Evolutionary conservation across 2,113 vertebrate genomes (phyloP).

Genomic region (Tenrec ecaudatus): DNA sequence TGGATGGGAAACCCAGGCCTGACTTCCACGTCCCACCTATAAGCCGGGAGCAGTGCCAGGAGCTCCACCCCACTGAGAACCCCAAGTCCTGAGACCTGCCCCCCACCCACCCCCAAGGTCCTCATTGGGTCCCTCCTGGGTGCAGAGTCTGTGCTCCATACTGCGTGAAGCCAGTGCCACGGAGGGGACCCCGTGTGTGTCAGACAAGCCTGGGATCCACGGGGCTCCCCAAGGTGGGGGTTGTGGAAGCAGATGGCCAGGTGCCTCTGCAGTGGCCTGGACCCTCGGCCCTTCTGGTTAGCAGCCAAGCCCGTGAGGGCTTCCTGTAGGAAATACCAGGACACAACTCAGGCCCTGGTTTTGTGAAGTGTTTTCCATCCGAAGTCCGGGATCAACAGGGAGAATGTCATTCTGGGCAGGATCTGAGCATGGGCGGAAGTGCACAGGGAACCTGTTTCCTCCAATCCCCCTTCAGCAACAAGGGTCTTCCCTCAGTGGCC

Average conservation of each 20-base stretch:
- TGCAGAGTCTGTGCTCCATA: background rate
- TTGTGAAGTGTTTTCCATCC: background rate
- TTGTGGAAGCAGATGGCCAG: background rate
- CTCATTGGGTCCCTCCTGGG: background rate
- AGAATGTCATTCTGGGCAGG: too few relatives aligned
- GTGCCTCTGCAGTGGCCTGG: background rate
- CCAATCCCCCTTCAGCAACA: background rate
- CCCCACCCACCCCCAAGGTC: background rate
- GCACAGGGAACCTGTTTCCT: too few relatives aligned
- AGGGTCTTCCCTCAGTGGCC: background rate
- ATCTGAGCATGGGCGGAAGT: too few relatives aligned
- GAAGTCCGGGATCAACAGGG: background rate
- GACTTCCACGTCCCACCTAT: background rate
- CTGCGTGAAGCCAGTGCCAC: background rate
- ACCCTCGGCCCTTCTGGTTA: background rate
- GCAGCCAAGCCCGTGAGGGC: background rate
- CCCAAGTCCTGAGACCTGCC: background rate
- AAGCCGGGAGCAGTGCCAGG: too few relatives aligned
- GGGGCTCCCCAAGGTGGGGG: background rate
- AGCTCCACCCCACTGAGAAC: background rate
- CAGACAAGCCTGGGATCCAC: background rate
- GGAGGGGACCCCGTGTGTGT: background rate
- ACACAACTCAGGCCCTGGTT: background rate
- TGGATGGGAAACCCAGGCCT: too few relatives aligned
- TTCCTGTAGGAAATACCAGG: background rate